Conservation (phyloP, 92 coral and sea anemone species). For the Parazoanthus atlanticus region DNA sequence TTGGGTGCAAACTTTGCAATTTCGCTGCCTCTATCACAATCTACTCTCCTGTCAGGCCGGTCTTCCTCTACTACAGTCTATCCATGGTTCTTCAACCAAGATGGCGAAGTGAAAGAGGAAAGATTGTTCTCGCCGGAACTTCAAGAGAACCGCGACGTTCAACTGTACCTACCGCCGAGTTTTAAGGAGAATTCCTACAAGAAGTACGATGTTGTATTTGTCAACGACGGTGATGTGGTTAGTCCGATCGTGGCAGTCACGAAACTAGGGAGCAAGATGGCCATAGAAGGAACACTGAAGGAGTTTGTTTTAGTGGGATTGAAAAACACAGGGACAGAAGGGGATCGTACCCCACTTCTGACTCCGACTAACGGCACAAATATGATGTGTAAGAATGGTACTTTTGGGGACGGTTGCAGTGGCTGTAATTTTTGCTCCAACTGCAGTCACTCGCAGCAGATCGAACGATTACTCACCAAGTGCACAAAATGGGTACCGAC, state of each 20-base stretch:
- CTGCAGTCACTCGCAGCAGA: neutral
- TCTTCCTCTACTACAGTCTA: slow-evolving; percentile 15
- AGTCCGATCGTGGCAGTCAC: slow-evolving; percentile 9
- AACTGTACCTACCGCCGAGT: slow-evolving; percentile 49
- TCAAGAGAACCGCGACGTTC: slow-evolving; percentile 14
- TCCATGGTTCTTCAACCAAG: slow-evolving; percentile 56
- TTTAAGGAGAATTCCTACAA: slow-evolving; percentile 51
- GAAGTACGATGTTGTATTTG: slow-evolving; percentile 48
- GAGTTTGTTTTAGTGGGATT: slow-evolving; percentile 52
- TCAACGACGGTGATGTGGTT: slow-evolving; percentile 46
- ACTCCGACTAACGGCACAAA: slow-evolving; percentile 52
- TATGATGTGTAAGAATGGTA: slow-evolving; percentile 41
- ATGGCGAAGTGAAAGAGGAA: slow-evolving; percentile 26
- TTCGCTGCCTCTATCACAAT: slow-evolving; percentile 31
- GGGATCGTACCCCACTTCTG: slow-evolving; percentile 33
- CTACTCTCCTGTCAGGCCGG: neutral
- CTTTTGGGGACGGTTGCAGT: neutral
- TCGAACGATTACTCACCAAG: neutral
- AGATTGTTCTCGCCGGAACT: slow-evolving; percentile 47
- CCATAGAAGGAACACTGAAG: slow-evolving; percentile 29
- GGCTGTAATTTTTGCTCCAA: slow-evolving; percentile 35
- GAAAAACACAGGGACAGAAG: slow-evolving; percentile 16
- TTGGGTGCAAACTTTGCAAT: slow-evolving; percentile 53
- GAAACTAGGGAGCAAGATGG: slow-evolving; percentile 27
- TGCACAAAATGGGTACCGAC: slow-evolving; percentile 54